Evolutionary conservation across 2,797 vertebrate genomes (phyloP), one percentile per base, ranked within the genome.

Genomic region (Myripristis murdjan): DNA sequence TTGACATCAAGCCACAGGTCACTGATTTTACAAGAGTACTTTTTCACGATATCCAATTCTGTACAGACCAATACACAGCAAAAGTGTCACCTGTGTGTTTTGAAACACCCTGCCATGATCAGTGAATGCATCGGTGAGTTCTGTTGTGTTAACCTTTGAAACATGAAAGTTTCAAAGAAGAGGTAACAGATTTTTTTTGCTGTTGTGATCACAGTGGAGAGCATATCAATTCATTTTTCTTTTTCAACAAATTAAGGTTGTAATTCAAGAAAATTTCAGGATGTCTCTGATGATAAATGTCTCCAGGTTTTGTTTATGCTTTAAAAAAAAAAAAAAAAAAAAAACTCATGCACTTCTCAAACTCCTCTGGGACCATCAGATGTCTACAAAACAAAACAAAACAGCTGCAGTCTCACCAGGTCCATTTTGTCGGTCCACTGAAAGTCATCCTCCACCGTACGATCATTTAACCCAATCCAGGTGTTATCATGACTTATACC

Each of bases 371-470:
- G 22, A 60, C 11, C 1, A 8, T 64, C 31, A 66, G 24, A 49
- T 43, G 41, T 43, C 6, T 15, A 2, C 16, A 14, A 67, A 26
- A 46, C 4, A 24, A 54, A 60, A 20, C 48, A 67, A 1, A 54
- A 57, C 4, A 2, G 11, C 10, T 37, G 35, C 16, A 16, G 9
- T 77, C 96, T 94, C 73, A 98, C 98, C 95, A 97, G 84, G 22
- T 90, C 96, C 0, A 94, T 95, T 87, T 93, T 94, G 77, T 99
- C 98, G 0, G 97, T 99, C 98, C 98, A 99, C 87, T 99, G 97
- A 84, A 99, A 99, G 71, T 99, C 98, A 47, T 97, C 95, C 86
- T 99, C 98, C 75, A 98, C 97, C 0, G 96, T 99, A 58, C 97
- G 93, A 87, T 99, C 97, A 0, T 98, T 99, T 66, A 99, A 91